Evolutionary conservation across 2,888 invertebrate species (phyloP).

Genomic region (Cephus nigrinus): DNA sequence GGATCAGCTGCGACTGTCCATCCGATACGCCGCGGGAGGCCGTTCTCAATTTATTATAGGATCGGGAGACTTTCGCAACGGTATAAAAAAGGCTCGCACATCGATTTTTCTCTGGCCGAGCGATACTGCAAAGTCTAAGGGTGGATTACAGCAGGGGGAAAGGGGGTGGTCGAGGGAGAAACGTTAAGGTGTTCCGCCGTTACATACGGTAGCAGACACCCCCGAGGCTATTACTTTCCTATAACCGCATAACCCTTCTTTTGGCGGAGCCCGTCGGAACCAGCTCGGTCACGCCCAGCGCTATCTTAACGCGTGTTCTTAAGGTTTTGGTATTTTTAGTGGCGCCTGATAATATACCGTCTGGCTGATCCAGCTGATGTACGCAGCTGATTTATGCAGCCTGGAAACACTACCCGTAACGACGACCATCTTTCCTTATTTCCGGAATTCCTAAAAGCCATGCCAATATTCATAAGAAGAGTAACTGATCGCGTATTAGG

Average conservation of each 20-base stretch:
- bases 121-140: too few species aligned
- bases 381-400: too few species aligned
- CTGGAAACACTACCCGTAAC: too few species aligned
- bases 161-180: too few species aligned
- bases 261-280: slow-evolving; percentile 32
- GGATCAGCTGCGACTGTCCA: too few species aligned
- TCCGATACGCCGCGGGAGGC: too few species aligned
- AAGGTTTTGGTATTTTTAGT: slow-evolving; percentile 49
- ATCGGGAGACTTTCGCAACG: too few species aligned
- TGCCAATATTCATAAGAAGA: slow-evolving; percentile 1
- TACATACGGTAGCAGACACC: slow-evolving; percentile 8
- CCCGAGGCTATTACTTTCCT: slow-evolving; percentile 43
- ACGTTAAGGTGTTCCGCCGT: too few species aligned
- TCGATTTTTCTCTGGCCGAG: too few species aligned
- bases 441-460: background rate
- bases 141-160: too few species aligned
- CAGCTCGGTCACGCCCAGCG: slow-evolving; percentile 43
- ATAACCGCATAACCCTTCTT: slow-evolving; percentile 47
- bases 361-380: background rate
- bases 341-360: slow-evolving; percentile 43
- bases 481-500: background rate
- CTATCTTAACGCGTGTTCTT: slow-evolving; percentile 50
- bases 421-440: background rate
- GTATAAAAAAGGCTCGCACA: too few species aligned
- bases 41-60: too few species aligned